Evolutionary conservation across 2,888 invertebrate genomes (phyloP), one percentile per base, ranked within the genome.

Genomic region (Hirtodrosophila alboralis): DNA sequence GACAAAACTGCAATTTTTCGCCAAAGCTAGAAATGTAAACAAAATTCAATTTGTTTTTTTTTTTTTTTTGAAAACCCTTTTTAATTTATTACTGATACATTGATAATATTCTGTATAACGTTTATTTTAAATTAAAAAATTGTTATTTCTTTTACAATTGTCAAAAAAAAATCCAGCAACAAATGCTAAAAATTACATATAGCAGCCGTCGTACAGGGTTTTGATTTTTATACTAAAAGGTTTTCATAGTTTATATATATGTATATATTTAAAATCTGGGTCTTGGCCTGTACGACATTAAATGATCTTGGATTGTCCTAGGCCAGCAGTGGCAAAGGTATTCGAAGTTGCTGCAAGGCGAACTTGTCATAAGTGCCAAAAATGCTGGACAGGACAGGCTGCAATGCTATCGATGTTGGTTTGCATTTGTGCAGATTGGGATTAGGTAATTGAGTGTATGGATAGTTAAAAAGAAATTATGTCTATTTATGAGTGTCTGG

Each of bases 321-420:
- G 31, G 10, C 16, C 48, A 40, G 64, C 62, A 70, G 37, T 57
- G 75, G 84, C 84, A 62, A 56, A 37, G 6, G 9, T 14, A 26
- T 8, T 33, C 80, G 30, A 72, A 77, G 53, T 47, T 16, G 56
- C 64, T 3, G 4, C 6, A 5, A 23, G 8, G 4, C 43, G 60
- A n/a, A 72, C 84, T 81, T 78, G 80, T 88, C 87, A 88, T 88
- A 21, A 48, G 87, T 75, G 84, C 75, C 87, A 79, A 77, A n/a
- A 49, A 52, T 65, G 53, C 40, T 28, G 16, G 9, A 48, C 59
- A 54, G 49, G 69, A 80, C 78, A 34, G 72, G 56, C 68, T 63
- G 70, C 57, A 49, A 28, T 38, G 34, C 10, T 9, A 8, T 49
- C 30, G 26, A 12, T 43, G 21, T 43, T 40, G 26, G 51, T 26